Base-by-base conservation (phyloP, 2,888 invertebrate species). In the Cryptocephalus primarius region DNA sequence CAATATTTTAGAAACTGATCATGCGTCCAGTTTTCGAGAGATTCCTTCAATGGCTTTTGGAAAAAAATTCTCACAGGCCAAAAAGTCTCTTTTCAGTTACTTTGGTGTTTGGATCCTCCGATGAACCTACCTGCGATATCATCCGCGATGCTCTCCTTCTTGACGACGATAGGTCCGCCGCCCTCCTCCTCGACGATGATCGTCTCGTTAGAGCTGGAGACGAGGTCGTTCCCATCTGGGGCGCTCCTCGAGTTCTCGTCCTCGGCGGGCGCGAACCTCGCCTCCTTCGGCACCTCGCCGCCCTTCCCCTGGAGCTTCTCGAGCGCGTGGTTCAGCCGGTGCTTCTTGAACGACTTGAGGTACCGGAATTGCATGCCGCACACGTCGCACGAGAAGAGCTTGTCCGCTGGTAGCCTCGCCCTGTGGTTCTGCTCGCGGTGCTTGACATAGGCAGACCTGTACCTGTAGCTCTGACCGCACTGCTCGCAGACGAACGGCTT, bases 401-500 rank as follows among this genome's bases (percentile, higher is more conserved):
- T 90, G 68, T 90, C 90, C 31, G 90, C 90, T 2, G 90, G 90
- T 40, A 90, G 74, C 12, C 89, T 76, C 2, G 90, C 89, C 13
- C 89, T 80, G 64, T 91, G 90, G 65, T 91, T 90, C 66, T 90
- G 90, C 66, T 90, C 90, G 44, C 89, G 80, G 65, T 91, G 90
- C 64, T 84, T 83, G 42, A 84, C 82, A 66, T 84, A 85, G 33
- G 90, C 89, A 38, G 89, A 90, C 11, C 45, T 33, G 43, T 43
- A 91, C 46, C 65, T 80, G 72, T 91, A 91, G 62, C 88, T 87
- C 64, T 91, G 90, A 6, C 90, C 90, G 68, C 90, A 91, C 66
- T 90, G 90, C 62, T 90, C 90, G 71, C 90, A 91, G 39, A 89
- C 88, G 71, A 89, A 90, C 10, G 90, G 89, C 63, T 90, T 91